Base-by-base conservation (phyloP, 2,113 vertebrate genomes). In the Chlorodrepanis virens region DNA sequence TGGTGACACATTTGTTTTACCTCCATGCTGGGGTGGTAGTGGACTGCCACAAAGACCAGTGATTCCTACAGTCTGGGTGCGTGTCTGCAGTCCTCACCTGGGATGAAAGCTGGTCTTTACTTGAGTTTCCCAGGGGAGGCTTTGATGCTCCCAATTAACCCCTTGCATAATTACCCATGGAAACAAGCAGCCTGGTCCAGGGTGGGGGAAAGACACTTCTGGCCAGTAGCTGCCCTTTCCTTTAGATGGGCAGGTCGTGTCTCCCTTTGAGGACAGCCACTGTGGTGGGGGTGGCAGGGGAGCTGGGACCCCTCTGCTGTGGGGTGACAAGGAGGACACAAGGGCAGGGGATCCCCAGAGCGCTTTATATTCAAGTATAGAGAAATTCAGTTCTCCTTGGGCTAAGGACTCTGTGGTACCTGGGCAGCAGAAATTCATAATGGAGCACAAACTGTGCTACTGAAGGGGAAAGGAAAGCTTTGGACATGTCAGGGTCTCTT, bases 231-330 rank as follows among this genome's bases (percentile, higher is more conserved):
- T 68, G 81, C n/a, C 45, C 10, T 67, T 82, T 47, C 37, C 39
- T 91, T 75, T 44, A 35, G 21, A 47, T 28, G 2, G 3, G 13
- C 25, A 35, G 83, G 16, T 35, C 12, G 25, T 67, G 56, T 33
- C 21, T 71, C 12, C 14, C 17, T 59, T 0, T 59, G 53, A 54
- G 52, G 14, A 54, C 42, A 67, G 42, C 33, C 39, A 5, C 50
- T 1, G 2, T 1, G 3, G 39, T 4, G 2, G 1, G 37, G 16
- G 27, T 70, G 54, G 28, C 27, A 44, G 1, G 0, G 59, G 16
- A 80, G n/a, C 52, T 35, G 53, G 68, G 54, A 17, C 52, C 14
- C 14, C 16, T 52, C 45, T 3, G 3, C 54, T 35, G 16, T 0
- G 1, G 27, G 13, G 14, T 63, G 45, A 12, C 49, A 39, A 78